Evolutionary conservation across 1,140 invertebrate genomes (phyloP).

Genomic region (Leptinotarsa lineolata): DNA sequence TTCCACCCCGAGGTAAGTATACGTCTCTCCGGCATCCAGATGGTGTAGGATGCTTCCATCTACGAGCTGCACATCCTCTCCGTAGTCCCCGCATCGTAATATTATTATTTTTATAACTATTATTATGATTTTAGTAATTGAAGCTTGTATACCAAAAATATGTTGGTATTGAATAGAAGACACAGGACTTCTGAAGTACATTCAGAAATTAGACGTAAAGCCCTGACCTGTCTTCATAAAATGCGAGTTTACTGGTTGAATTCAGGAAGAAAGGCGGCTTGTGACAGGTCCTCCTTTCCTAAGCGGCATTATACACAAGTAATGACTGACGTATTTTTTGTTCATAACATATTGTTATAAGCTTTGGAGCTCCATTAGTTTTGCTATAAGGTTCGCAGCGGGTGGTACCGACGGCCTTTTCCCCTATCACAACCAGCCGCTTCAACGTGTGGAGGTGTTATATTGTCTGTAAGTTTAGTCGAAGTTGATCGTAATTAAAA

Average conservation of each 20-base stretch:
- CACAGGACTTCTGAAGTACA: not conserved
- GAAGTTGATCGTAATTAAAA: slow-evolving; percentile 26
- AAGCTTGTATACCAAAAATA: too few relatives aligned
- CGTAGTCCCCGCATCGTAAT: too few relatives aligned
- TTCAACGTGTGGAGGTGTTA: slow-evolving; percentile 26
- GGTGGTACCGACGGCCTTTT: slow-evolving; percentile 15
- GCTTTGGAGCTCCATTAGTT: slow-evolving; percentile 22
- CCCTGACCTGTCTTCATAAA: not conserved
- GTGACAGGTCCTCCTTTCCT: slow-evolving; percentile 15
- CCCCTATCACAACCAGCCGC: slow-evolving; percentile 15
- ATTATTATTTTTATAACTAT: too few relatives aligned
- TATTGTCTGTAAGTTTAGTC: slow-evolving; percentile 23
- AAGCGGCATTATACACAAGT: slow-evolving; percentile 16
- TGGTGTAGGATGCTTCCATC: too few relatives aligned
- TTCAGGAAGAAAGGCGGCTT: slow-evolving; percentile 28
- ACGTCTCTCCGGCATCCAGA: too few relatives aligned
- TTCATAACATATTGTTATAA: slow-evolving; percentile 26
- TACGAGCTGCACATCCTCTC: too few relatives aligned
- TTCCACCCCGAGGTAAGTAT: too few relatives aligned
- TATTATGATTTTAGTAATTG: too few relatives aligned
- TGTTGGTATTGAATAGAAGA: too few relatives aligned
- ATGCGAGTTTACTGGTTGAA: slow-evolving; percentile 3
- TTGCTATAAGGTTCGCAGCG: slow-evolving; percentile 27
- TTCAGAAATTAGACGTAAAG: not conserved
- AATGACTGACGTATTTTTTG: slow-evolving; percentile 30